Conservation (phyloP, 2,888 invertebrate genomes). For the Parnassius glacialis region DNA sequence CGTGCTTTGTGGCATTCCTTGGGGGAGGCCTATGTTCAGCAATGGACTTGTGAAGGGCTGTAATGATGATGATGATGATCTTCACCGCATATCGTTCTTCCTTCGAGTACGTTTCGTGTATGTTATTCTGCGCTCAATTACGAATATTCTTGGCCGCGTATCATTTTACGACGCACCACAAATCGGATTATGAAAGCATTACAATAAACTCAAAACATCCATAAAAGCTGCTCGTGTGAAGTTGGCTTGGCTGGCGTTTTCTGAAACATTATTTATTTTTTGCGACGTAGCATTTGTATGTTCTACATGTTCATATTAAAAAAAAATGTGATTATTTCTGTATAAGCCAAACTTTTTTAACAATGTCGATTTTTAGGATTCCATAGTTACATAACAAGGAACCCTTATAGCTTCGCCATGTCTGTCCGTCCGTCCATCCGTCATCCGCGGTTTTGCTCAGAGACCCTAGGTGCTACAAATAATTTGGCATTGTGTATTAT, state of each 20-base stretch:
- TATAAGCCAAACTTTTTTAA: constrained; percentile 44
- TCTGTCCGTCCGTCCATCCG: too few relatives aligned
- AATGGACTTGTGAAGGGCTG: too few relatives aligned
- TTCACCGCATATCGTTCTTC: constrained; percentile 56
- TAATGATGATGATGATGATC: too few relatives aligned
- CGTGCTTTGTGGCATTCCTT: too few relatives aligned
- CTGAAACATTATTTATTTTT: constrained; percentile 4
- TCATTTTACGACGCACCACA: constrained; percentile 26
- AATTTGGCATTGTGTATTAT: too few relatives aligned
- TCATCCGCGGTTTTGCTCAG: too few relatives aligned
- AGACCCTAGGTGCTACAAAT: too few relatives aligned
- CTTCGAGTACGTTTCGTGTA: constrained; percentile 61
- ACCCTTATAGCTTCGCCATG: too few relatives aligned
- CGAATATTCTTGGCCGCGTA: constrained; percentile 24
- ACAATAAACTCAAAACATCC: constrained; percentile 24
- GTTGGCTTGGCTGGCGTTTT: neutral
- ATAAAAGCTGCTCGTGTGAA: constrained; percentile 16
- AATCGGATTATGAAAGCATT: constrained; percentile 25
- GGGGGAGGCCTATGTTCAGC: too few relatives aligned
- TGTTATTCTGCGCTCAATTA: constrained; percentile 23
- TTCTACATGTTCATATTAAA: constrained; percentile 4
- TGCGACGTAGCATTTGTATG: neutral
- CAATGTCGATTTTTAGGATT: constrained; percentile 35
- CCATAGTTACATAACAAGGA: too few relatives aligned
- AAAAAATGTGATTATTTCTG: constrained; percentile 32